Percentiles rank a stretch among this genome's conserved stretches.
Evolutionary conservation across 2,888 invertebrate species (phyloP).

Genomic region (Drosophila barbarae): DNA sequence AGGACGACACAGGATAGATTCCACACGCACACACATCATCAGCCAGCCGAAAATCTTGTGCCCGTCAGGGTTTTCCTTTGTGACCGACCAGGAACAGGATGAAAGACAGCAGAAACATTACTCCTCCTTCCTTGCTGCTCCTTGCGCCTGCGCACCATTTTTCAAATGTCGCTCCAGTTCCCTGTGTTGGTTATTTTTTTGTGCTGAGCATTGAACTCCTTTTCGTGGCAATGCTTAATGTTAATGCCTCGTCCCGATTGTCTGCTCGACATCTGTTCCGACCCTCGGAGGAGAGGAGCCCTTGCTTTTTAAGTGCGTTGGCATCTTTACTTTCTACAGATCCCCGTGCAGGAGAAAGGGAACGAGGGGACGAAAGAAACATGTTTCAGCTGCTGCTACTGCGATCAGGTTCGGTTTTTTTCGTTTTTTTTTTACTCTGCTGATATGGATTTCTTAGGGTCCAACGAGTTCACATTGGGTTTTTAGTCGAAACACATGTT

Average conservation of each 20-base stretch:
- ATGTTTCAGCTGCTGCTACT: constrained; percentile 65
- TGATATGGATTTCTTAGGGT: constrained; percentile 45
- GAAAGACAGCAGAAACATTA: constrained; percentile 25
- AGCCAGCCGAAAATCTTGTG: constrained; percentile 26
- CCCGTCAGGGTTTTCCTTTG: constrained; percentile 54
- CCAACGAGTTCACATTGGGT: constrained; percentile 41
- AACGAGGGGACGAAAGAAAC: constrained; percentile 44
- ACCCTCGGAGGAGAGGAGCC: constrained; percentile 46
- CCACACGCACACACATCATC: constrained; percentile 25
- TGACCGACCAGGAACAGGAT: constrained; percentile 52
- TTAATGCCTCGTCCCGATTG: constrained; percentile 54
- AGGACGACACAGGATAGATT: constrained; percentile 31
- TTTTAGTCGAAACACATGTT: constrained; percentile 66
- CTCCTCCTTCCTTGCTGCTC: constrained; percentile 1
- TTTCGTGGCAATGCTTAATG: constrained; percentile 50
- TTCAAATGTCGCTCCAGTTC: constrained; percentile 61
- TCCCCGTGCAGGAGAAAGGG: constrained; percentile 22
- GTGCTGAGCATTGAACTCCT: constrained; percentile 52
- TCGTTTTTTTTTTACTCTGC: background rate
- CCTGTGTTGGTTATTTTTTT: constrained; percentile 11
- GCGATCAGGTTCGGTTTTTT: constrained; percentile 57
- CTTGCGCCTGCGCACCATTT: constrained; percentile 57
- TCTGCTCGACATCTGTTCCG: constrained; percentile 73
- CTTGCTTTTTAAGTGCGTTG: constrained; percentile 60
- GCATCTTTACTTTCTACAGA: constrained; percentile 66